Evolutionary conservation across 2,888 invertebrate genomes (phyloP), one percentile per base, ranked within the genome.

Genomic region (Macrosoma leucophasiata): DNA sequence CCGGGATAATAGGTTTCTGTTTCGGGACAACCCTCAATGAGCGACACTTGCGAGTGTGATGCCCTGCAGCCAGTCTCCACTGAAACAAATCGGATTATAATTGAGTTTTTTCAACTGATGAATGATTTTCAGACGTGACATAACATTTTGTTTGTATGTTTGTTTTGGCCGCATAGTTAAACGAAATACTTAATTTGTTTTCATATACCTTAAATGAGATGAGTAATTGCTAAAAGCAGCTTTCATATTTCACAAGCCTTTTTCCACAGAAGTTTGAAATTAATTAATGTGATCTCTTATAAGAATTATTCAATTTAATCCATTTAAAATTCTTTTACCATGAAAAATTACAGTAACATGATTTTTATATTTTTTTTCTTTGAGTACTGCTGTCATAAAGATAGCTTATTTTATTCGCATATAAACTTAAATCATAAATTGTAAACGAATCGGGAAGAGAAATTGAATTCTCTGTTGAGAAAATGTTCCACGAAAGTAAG

Each of bases 1-100:
- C 84, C 72, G 75, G 74, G 84, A 84, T 85, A 85, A 85, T 85
- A 84, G 84, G 84, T 85, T 84, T 84, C 84, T 82, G 78, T 82
- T 81, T 76, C 72, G 81, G 70, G 65, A 74, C 77, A 81, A 77
- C 84, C 81, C 84, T 77, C 79, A 53, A 62, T 58, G 66, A 72
- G 58, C 71, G 82, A 84, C 82, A 84, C 77, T 78, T 74, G 72
- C 52, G 69, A 71, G 75, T 75, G 78, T 70, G 73, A 71, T 65
- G 78, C 78, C 82, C 81, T 62, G 66, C 46, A 69, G 84, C 73
- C 50, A 62, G 58, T 62, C 72, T 75, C 63, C 70, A 70, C 76
- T 73, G 67, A 71, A 65, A 81, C 75, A 82, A 82, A 84, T 82
- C 77, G 65, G 72, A 82, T 82, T 75, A 78, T 77, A 74, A 78